Percentiles rank a stretch among this genome's conserved stretches.
Conservation (phyloP, 53 echinoderm and acorn worm species). For the Stichopus horrens region DNA sequence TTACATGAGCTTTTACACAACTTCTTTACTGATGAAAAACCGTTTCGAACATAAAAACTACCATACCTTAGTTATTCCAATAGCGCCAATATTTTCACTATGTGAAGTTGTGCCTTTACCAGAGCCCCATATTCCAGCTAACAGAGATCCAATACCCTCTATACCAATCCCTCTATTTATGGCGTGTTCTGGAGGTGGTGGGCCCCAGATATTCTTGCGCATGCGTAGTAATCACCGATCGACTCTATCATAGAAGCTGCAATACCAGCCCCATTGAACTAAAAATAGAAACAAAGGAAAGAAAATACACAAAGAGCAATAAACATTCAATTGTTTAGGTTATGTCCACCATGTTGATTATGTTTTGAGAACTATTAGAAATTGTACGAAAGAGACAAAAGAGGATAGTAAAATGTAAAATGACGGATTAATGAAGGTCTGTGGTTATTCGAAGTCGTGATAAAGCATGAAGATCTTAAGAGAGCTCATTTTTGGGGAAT, state of each 20-base stretch:
- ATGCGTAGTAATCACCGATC: constrained; percentile 55
- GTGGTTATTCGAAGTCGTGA: too few species aligned
- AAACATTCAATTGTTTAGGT: too few species aligned
- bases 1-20: too few species aligned
- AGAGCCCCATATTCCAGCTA: constrained; percentile 70
- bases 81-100: constrained; percentile 64
- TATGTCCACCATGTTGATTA: too few species aligned
- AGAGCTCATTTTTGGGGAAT: too few species aligned
- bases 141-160: constrained; percentile 70
- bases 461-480: too few species aligned
- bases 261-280: constrained; percentile 80
- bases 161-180: constrained; percentile 67
- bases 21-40: too few species aligned
- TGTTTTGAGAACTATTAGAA: too few species aligned
- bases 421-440: too few species aligned
- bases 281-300: neutral
- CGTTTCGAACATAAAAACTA: neutral
- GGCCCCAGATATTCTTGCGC: constrained; percentile 62
- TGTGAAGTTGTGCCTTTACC: constrained; percentile 66
- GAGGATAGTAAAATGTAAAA: too few species aligned
- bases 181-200: constrained; percentile 73
- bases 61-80: constrained; percentile 72
- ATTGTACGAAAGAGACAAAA: too few species aligned
- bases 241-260: constrained; percentile 71
- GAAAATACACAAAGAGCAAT: too few species aligned